Conservation (phyloP, 1,140 invertebrate genomes). For the Teleopsis dalmanni region DNA sequence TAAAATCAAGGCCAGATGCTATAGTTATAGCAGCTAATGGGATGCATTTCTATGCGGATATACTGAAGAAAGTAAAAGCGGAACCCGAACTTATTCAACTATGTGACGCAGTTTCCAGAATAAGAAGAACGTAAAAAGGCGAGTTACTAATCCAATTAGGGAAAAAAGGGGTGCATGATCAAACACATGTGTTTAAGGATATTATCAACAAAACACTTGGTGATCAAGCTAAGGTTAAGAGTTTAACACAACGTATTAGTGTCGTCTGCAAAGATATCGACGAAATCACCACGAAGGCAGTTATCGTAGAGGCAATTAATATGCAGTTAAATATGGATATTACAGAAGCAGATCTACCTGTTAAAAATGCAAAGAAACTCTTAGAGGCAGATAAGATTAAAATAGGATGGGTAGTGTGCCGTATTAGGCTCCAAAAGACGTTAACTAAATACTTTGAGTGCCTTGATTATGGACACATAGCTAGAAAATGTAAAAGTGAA, state of each 20-base stretch:
- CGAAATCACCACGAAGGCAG: not conserved
- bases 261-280: not conserved
- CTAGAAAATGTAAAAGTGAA: not conserved
- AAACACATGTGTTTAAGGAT: not conserved
- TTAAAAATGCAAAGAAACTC: not conserved
- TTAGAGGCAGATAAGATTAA: not conserved
- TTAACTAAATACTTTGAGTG: not conserved
- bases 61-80: too few species aligned
- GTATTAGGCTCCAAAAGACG: not conserved
- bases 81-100: too few species aligned
- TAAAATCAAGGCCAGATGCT: too few species aligned
- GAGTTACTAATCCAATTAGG: not conserved
- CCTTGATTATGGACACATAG: not conserved
- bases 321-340: not conserved
- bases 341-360: not conserved
- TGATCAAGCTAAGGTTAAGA: not conserved
- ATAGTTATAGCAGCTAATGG: too few species aligned
- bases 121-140: not conserved
- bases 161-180: not conserved
- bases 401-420: too few species aligned
- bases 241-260: not conserved
- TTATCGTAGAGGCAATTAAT: not conserved
- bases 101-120: too few species aligned
- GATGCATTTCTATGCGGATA: too few species aligned
- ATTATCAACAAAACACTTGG: not conserved